phyloP scores from a whole-genome alignment of 2,113 vertebrate species.

The Neotoma lepida region DNA sequence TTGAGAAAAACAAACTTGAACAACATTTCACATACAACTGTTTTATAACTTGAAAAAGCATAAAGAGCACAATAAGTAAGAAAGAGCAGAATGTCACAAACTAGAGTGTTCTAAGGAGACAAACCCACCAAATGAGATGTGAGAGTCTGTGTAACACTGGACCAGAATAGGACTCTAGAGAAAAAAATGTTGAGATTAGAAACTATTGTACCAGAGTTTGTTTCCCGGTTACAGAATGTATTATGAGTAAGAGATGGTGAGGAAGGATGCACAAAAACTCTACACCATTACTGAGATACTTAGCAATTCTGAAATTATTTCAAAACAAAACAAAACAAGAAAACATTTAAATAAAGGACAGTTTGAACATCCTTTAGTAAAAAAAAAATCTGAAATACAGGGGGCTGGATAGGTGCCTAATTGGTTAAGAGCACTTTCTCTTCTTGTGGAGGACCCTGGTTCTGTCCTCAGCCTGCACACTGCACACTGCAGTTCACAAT shows the following conservation, averaged over 20 bases:
- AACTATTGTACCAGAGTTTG: background rate
- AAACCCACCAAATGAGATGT: background rate
- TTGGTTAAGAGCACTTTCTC: background rate
- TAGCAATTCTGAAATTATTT: constrained; percentile 42
- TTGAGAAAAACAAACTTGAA: background rate
- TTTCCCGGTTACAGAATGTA: background rate
- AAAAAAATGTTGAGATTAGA: background rate
- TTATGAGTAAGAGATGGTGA: background rate
- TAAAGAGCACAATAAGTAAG: background rate
- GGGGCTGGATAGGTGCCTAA: background rate
- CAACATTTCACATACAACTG: background rate
- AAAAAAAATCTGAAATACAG: background rate
- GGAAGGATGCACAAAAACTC: background rate
- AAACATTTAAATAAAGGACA: background rate
- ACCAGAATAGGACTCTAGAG: background rate
- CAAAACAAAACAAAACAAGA: background rate
- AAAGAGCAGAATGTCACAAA: background rate
- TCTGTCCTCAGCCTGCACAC: background rate
- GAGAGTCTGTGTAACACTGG: background rate
- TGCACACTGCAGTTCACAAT: background rate
- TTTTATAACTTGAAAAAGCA: background rate
- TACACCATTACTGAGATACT: background rate
- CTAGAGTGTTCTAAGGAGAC: background rate
- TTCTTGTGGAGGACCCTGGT: background rate
- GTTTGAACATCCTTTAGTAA: background rate